These are phyloP conservation scores for Thysanoteuthis rhombus DNA, from an alignment of 2,888 invertebrate species.

Conservation along the genomic window DNA sequence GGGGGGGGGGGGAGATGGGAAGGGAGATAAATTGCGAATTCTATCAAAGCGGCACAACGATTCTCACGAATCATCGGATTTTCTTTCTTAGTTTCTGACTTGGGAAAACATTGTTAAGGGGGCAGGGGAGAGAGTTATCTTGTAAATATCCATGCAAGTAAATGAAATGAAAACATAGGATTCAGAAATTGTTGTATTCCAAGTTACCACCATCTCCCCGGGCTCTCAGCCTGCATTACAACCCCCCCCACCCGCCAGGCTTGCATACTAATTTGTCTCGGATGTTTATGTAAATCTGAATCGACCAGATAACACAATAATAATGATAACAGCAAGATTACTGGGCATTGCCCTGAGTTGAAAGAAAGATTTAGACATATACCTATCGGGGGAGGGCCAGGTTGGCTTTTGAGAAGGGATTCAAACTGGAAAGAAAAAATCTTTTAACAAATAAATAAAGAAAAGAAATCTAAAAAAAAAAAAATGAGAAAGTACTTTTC, in stretches of 20 bases:
- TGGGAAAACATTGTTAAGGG: background rate
- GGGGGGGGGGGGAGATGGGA: background rate
- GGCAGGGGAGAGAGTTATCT: too few species aligned
- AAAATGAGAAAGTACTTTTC: too few species aligned
- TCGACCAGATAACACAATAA: background rate
- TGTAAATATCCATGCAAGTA: slow-evolving; percentile 12
- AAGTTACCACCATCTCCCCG: background rate
- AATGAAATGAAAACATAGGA: background rate
- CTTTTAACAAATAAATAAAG: too few species aligned
- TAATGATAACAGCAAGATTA: background rate
- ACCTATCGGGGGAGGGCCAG: too few species aligned
- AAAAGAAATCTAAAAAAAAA: too few species aligned
- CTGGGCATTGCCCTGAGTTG: too few species aligned
- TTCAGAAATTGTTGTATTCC: background rate
- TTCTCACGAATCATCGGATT: background rate
- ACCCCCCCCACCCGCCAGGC: background rate
- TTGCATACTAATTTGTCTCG: background rate
- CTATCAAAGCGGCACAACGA: background rate
- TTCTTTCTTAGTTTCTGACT: background rate
- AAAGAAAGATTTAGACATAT: too few species aligned
- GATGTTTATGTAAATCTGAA: background rate
- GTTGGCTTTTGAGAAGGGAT: too few species aligned
- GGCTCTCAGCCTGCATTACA: background rate
- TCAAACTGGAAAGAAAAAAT: too few species aligned
- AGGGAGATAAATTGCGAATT: background rate